Percentiles rank a stretch among this genome's conserved stretches.
Evolutionary conservation across 1,140 invertebrate species (phyloP).

Genomic region (Oryctes rhinoceros): DNA sequence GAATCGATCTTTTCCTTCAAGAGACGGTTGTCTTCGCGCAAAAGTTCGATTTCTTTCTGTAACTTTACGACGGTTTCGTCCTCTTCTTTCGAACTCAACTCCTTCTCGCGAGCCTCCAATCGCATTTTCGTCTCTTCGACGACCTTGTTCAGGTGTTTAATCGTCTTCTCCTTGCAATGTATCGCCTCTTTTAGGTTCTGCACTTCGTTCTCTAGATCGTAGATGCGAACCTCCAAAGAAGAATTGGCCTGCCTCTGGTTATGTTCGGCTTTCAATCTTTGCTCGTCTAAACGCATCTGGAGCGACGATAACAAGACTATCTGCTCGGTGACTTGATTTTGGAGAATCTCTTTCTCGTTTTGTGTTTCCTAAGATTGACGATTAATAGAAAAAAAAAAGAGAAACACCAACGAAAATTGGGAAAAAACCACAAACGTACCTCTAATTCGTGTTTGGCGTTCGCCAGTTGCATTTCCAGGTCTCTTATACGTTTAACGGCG

Average conservation of each 20-base stretch:
- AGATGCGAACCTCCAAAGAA: conserved; percentile 71
- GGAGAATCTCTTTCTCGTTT: conserved; percentile 80
- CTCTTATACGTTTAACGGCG: conserved; percentile 74
- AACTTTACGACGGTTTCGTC: conserved; percentile 66
- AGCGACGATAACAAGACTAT: conserved; percentile 80
- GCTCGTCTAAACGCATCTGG: conserved; percentile 79
- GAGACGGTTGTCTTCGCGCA: conserved; percentile 65
- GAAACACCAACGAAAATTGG: no score
- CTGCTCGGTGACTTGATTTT: conserved; percentile 81
- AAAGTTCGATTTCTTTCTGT: conserved; percentile 64
- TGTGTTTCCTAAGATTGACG: conserved; percentile 71
- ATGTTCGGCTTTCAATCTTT: conserved; percentile 75
- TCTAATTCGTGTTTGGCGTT: conserved; percentile 70
- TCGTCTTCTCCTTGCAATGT: conserved; percentile 67
- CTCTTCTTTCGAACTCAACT: conserved; percentile 62
- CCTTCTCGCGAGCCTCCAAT: conserved; percentile 65
- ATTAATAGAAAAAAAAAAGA: no score
- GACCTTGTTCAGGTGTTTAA: conserved; percentile 64
- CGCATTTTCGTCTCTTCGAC: conserved; percentile 61
- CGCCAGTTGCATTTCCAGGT: conserved; percentile 77
- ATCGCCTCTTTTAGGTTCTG: conserved; percentile 67
- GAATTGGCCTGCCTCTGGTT: conserved; percentile 73
- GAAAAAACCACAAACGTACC: conserved; percentile 60
- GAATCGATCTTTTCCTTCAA: conserved; percentile 64
- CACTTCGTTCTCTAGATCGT: conserved; percentile 70